Percentiles rank a stretch among this genome's conserved stretches.
Evolutionary conservation across 2,797 vertebrate species (phyloP).

Genomic region (Phaenicophaeus curvirostris): DNA sequence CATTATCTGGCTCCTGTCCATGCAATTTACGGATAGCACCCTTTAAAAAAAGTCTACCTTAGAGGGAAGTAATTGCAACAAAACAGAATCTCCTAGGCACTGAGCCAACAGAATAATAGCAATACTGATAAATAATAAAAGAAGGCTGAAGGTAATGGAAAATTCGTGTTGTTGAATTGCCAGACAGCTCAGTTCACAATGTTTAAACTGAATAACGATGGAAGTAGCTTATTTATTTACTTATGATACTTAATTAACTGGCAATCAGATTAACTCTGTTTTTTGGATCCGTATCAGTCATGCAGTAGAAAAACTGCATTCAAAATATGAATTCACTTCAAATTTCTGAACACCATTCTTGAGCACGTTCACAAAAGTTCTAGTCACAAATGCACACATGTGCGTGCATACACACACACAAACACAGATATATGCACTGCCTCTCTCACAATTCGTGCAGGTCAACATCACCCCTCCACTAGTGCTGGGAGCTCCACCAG

Average conservation of each 20-base stretch:
- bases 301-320: neutral
- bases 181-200: neutral
- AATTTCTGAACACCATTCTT: neutral
- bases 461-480: neutral
- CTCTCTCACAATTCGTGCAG: neutral
- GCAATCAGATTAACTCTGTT: neutral
- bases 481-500: rapidly evolving
- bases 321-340: neutral
- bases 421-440: rapidly evolving
- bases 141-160: neutral
- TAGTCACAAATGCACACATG: neutral
- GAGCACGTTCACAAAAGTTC: neutral
- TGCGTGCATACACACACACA: rapidly evolving
- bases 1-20: neutral
- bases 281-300: neutral
- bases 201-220: neutral
- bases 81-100: neutral
- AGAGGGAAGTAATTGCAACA: neutral
- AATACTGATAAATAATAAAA: neutral
- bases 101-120: neutral
- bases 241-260: neutral
- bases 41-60: neutral
- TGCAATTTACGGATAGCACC: neutral
- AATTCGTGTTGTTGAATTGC: neutral
- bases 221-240: neutral